A percentile compares a stretch with the other conserved stretches of the same genome.
Conservation (phyloP, 2,797 vertebrate species). For the Arnoldichthys spilopterus region DNA sequence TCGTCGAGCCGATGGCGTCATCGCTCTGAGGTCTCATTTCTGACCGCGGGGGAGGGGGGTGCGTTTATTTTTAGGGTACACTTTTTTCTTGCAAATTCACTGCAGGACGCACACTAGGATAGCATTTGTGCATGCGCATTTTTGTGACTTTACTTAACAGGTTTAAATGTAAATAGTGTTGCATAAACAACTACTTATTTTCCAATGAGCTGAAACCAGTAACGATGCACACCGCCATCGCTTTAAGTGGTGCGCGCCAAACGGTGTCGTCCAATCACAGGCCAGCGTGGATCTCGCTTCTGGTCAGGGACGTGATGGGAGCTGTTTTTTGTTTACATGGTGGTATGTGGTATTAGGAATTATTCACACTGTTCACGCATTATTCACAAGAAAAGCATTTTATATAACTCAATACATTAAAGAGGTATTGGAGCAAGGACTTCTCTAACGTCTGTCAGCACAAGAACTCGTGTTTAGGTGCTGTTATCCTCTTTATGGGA, state of each 20-base stretch:
- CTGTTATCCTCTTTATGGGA: too few relatives aligned
- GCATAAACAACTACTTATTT: not conserved
- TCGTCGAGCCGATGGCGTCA: slow-evolving; percentile 68
- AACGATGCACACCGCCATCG: too few relatives aligned
- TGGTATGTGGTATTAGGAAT: too few relatives aligned
- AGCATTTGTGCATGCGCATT: not conserved
- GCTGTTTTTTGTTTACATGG: not conserved
- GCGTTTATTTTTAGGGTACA: rapidly evolving
- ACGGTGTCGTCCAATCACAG: not conserved
- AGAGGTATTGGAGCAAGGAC: too few relatives aligned
- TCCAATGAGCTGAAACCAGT: not conserved
- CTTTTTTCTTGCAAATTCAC: too few relatives aligned
- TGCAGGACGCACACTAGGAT: too few relatives aligned
- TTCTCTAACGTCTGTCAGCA: too few relatives aligned
- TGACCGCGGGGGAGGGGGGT: slow-evolving; percentile 1
- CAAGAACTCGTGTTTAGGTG: too few relatives aligned
- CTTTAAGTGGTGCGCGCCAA: not conserved
- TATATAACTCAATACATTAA: too few relatives aligned
- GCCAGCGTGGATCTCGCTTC: not conserved
- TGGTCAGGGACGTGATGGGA: not conserved
- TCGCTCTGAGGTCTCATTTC: slow-evolving; percentile 55
- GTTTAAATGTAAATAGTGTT: not conserved
- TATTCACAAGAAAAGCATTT: too few relatives aligned
- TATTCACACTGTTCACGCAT: too few relatives aligned
- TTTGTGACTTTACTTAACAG: too few relatives aligned